These are phyloP conservation scores for Thalpophila matura DNA, from an alignment of 2,888 invertebrate species.

Conservation along the genomic window DNA sequence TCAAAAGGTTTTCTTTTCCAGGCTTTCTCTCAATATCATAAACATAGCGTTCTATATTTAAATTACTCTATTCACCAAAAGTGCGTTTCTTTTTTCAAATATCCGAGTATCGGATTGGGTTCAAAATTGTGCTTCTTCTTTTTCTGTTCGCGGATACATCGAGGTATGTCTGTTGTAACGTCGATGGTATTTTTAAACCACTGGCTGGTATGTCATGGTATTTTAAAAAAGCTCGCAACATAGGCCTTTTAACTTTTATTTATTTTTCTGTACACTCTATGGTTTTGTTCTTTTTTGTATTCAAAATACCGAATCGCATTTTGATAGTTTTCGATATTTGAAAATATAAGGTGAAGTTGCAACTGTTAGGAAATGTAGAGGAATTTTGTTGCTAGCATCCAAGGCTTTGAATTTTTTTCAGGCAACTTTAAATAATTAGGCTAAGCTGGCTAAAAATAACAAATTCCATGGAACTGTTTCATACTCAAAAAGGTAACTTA, in stretches of 20 bases:
- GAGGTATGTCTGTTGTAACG: neutral
- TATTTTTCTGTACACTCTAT: constrained; percentile 3
- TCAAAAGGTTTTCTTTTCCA: too few relatives aligned
- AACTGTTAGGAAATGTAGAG: too few relatives aligned
- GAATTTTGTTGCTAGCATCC: too few relatives aligned
- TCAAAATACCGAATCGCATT: neutral
- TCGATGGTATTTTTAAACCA: constrained; percentile 25
- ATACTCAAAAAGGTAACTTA: too few relatives aligned
- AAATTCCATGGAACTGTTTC: too few relatives aligned
- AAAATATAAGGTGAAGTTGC: constrained; percentile 3
- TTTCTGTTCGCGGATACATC: constrained; percentile 19
- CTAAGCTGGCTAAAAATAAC: too few relatives aligned
- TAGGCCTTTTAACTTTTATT: constrained; percentile 13
- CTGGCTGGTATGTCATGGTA: constrained; percentile 10
- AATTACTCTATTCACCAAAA: neutral
- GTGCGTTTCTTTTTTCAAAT: constrained; percentile 18
- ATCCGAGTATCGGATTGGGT: constrained; percentile 3
- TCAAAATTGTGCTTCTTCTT: constrained; percentile 12
- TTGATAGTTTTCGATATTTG: constrained; percentile 11
- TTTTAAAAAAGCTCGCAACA: constrained; percentile 30
- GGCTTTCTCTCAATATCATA: too few relatives aligned
- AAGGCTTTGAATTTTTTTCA: too few relatives aligned
- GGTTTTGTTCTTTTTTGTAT: neutral
- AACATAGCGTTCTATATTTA: too few relatives aligned
- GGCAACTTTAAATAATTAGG: too few relatives aligned